Base-by-base conservation (phyloP, 1,140 invertebrate species). In the Dreissena rostriformis region DNA sequence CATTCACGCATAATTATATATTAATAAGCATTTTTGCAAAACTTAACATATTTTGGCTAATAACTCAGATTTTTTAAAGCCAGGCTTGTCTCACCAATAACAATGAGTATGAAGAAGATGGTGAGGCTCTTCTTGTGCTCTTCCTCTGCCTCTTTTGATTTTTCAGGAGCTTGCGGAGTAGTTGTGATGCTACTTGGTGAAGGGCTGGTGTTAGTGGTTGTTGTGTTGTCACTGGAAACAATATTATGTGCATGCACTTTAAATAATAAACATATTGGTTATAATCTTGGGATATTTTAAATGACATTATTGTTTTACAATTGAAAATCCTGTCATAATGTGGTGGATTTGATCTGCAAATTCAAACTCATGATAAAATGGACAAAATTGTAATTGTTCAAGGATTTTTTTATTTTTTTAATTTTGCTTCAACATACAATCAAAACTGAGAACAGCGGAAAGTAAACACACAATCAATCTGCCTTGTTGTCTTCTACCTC, bases 81-180 rank as follows among this genome's bases (percentile, higher is more conserved):
- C 39, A 39, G 39, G 39, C 39, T 1, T 61, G 15, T 86, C 91
- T 91, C 89, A 95, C 95, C 95, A 74, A 99, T 94, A 2, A 99
- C 97, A 90, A 97, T 97, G 0, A 99, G 94, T 17, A 99, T 97
- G 93, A 99, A 99, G 91, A 99, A 99, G 91, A 99, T 98, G 0
- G 98, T 97, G 95, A 99, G 96, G 14, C 98, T 99, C 88, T 97
- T 98, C 90, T 98, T 97, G 89, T 99, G 97, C 92, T 99, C 98
- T 93, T 98, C 87, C 75, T 92, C 91, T 6, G 90, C 90, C n/a
- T 91, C 86, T 4, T 89, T 90, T 67, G 89, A 86, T 14, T 86
- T 76, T n/a, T 91, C 90, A n/a, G 91, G 76, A 28, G 86, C 87
- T 17, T 66, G 84, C 39, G 85, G 70, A 15, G 82, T 75, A 24